Percentiles rank a stretch among this genome's conserved stretches.
Evolutionary conservation across 2,797 vertebrate species (phyloP).

Genomic region (Luscinia luscinia): DNA sequence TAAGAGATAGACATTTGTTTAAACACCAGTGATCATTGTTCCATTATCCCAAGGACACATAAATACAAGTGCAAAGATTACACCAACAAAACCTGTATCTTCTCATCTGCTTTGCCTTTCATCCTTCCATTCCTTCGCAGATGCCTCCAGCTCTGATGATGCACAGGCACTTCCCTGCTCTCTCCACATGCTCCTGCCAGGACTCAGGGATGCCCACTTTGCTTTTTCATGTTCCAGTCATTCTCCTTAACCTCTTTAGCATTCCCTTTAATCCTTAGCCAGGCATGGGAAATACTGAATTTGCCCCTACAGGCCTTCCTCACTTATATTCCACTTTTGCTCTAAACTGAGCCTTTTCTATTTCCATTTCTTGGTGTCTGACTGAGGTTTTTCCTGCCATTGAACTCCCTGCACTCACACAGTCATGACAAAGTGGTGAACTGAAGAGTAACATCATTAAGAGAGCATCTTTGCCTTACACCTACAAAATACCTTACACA

Average conservation of each 20-base stretch:
- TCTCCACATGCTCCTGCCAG: neutral
- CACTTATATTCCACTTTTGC: neutral
- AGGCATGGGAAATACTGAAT: neutral
- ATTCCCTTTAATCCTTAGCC: neutral
- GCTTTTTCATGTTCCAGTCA: neutral
- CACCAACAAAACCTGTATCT: neutral
- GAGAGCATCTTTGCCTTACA: neutral
- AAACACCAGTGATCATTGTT: neutral
- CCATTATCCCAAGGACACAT: neutral
- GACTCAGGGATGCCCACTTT: neutral
- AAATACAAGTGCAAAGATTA: neutral
- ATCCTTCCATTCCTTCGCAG: neutral
- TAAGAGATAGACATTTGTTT: neutral
- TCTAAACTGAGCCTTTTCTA: neutral
- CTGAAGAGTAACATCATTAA: neutral
- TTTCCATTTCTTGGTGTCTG: neutral
- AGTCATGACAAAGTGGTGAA: neutral
- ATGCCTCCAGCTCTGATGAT: neutral
- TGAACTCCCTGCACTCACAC: neutral
- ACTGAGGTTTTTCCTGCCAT: neutral
- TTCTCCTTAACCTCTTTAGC: neutral
- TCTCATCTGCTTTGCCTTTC: neutral
- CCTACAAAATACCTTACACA: neutral
- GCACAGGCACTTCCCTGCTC: neutral
- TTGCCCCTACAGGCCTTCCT: neutral